Evolutionary conservation across 2,888 invertebrate genomes (phyloP), one percentile per base, ranked within the genome.

Genomic region (Apamea anceps): DNA sequence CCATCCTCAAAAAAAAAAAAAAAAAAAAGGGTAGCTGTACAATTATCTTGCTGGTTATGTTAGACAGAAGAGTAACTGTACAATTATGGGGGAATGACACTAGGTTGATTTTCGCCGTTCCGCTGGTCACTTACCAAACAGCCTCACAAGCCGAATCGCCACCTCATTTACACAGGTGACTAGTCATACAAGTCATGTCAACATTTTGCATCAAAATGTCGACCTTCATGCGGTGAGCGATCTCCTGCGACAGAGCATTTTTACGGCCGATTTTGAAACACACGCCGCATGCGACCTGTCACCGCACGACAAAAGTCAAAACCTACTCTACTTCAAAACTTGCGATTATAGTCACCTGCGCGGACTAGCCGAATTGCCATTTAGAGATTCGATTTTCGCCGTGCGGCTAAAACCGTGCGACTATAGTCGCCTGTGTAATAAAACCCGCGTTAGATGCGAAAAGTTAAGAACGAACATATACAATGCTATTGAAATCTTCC

Each of bases 401-500:
- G 8, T 25, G 25, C 25, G 10, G 25, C 57, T 25, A 3, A 25
- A 57, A 51, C 7, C 7, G 10, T 57, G 57, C 25, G 25, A 25
- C 10, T 25, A 25, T 25, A 57, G 3, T 10, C 6, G 21, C 2
- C 7, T 51, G 7, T 21, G 51, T 51, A 7, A 21, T 51, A 7
- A 21, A 21, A 21, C 51, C 51, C 25, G 54, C 25, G 25, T 54
- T 57, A 25, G 10, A 57, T 25, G 25, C 57, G 3, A 57, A 57
- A 25, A 57, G 57, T 25, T 25, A 57, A 25, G 12, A 60, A 60
- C n/a, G 13, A 60, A n/a, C n/a, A 60, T 5, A 13, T 60, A n/a
- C 28, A 60, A 62, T 62, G 62, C 62, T 62, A 62, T 28, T 28
- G 28, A 82, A 62, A 62, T 68, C 78, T 37, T 54, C 12, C n/a